Evolutionary conservation across 2,888 invertebrate genomes (phyloP).

Genomic region (Timandra comae): DNA sequence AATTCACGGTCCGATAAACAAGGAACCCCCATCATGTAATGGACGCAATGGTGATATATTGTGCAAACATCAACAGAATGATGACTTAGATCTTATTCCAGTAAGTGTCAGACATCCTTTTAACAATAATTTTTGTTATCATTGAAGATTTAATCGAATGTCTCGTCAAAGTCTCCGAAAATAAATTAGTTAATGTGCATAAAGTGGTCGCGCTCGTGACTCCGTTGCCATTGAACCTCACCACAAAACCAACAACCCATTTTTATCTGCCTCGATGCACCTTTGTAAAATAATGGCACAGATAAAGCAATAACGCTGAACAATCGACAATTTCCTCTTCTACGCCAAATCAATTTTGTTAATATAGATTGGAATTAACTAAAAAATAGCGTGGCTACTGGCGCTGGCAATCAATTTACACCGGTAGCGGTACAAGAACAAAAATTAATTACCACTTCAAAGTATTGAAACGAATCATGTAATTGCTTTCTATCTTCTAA

Average conservation of each 20-base stretch:
- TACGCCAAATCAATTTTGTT: slow-evolving; percentile 30
- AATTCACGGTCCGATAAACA: slow-evolving; percentile 7
- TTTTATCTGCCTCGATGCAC: slow-evolving; percentile 54
- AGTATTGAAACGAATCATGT: slow-evolving; percentile 35
- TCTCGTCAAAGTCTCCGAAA: slow-evolving; percentile 56
- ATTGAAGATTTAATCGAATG: slow-evolving; percentile 35
- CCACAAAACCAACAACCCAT: slow-evolving; percentile 38
- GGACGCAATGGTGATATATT: slow-evolving; percentile 18
- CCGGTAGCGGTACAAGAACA: slow-evolving; percentile 30
- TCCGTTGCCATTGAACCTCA: slow-evolving; percentile 50
- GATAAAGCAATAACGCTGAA: slow-evolving; percentile 48
- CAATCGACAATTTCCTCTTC: slow-evolving; percentile 56
- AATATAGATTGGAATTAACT: slow-evolving; percentile 22
- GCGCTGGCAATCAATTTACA: slow-evolving; percentile 28
- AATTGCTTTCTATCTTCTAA: slow-evolving; percentile 38
- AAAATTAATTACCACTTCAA: slow-evolving; percentile 34
- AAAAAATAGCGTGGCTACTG: slow-evolving; percentile 31
- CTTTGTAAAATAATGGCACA: slow-evolving; percentile 54
- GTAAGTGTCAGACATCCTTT: slow-evolving; percentile 30
- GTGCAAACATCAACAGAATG: slow-evolving; percentile 11
- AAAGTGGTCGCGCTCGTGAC: slow-evolving; percentile 69
- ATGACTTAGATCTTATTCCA: slow-evolving; percentile 13
- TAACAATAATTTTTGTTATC: slow-evolving; percentile 39
- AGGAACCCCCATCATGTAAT: slow-evolving; percentile 19
- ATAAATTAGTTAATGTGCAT: slow-evolving; percentile 62